A percentile compares a stretch with the other conserved stretches of the same genome.
phyloP scores from a whole-genome alignment of 1,140 invertebrate genomes.

The Vanessa atalanta region DNA sequence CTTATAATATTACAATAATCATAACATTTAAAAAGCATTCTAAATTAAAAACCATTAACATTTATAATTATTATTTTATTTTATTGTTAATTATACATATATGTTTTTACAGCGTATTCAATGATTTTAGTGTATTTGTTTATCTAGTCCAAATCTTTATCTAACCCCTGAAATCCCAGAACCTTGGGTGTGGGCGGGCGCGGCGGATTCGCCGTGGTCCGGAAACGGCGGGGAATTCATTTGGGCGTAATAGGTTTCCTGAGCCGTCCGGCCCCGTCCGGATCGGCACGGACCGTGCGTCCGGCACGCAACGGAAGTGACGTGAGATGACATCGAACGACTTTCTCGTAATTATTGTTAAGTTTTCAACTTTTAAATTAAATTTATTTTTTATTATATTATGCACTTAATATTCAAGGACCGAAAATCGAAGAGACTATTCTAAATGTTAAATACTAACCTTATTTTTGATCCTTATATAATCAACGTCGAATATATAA shows the following conservation, averaged over 20 bases:
- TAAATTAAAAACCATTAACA: too few relatives aligned
- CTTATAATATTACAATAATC: too few relatives aligned
- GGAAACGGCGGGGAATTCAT: slow-evolving; percentile 79
- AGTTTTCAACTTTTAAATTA: neutral
- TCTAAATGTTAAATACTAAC: neutral
- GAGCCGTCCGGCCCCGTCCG: slow-evolving; percentile 68
- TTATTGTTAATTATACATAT: too few relatives aligned
- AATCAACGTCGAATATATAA: neutral
- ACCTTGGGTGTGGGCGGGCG: slow-evolving; percentile 66
- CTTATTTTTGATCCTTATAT: neutral
- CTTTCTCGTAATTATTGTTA: slow-evolving; percentile 15
- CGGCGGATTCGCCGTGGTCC: slow-evolving; percentile 73
- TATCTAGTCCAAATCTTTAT: neutral
- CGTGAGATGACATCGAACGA: slow-evolving; percentile 35
- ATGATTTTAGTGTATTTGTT: neutral
- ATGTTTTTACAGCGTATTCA: too few relatives aligned
- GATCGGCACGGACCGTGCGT: slow-evolving; percentile 52
- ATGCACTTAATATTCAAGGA: neutral
- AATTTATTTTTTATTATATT: neutral
- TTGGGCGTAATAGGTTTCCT: slow-evolving; percentile 80
- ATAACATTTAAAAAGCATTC: too few relatives aligned
- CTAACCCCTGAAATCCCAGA: slow-evolving; percentile 56
- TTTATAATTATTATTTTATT: too few relatives aligned
- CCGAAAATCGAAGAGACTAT: neutral
- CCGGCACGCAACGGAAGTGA: slow-evolving; percentile 73